Percentiles rank a stretch among this genome's conserved stretches.
phyloP scores from a whole-genome alignment of 1,140 invertebrate genomes.

The Cydia splendana region DNA sequence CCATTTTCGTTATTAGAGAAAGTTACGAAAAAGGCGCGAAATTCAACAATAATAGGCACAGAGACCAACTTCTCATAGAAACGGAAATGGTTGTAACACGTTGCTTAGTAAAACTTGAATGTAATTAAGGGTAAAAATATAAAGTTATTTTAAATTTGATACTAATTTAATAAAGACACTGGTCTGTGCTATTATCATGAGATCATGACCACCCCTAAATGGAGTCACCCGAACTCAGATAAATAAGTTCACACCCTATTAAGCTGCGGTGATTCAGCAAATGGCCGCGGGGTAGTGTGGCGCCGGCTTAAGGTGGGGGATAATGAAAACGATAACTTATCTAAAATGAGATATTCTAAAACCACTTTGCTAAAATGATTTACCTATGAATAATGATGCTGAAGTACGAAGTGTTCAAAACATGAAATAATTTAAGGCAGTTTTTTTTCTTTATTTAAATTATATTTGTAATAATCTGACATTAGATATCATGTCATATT shows the following conservation, averaged over 20 bases:
- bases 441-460: no score
- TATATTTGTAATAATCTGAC: no score
- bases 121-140: no score
- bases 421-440: not conserved
- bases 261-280: conserved; percentile 32
- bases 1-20: no score
- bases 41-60: no score
- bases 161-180: not conserved
- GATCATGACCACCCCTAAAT: conserved; percentile 4
- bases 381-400: not conserved
- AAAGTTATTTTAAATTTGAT: no score
- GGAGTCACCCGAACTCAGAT: conserved; percentile 22
- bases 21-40: no score
- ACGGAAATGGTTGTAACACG: no score
- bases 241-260: conserved; percentile 32
- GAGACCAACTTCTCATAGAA: no score
- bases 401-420: not conserved
- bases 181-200: not conserved
- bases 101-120: no score
- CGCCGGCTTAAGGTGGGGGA: conserved; percentile 21
- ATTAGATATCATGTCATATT: no score
- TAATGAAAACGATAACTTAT: conserved; percentile 33
- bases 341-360: conserved; percentile 15
- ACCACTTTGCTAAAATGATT: not conserved
- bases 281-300: conserved; percentile 29